Conservation (phyloP, 37 sponge, comb jelly and placozoan species). For the Theonella swinhoei region DNA sequence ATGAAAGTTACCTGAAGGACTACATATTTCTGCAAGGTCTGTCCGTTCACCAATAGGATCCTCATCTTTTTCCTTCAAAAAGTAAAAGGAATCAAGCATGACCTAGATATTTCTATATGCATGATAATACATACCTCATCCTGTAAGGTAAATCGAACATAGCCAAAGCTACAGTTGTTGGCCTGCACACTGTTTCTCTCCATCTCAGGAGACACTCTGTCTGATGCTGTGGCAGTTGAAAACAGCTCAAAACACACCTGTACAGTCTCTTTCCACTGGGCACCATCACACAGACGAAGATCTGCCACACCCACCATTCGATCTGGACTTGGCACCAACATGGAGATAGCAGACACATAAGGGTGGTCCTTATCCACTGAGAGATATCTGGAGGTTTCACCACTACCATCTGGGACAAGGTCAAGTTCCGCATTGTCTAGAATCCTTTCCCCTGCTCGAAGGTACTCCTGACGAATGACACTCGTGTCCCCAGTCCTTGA, state of each 20-base stretch:
- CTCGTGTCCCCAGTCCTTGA: conserved; percentile 19
- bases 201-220: conserved; percentile 1
- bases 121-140: no score
- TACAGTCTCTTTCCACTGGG: conserved; percentile 35
- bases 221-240: conserved; percentile 44
- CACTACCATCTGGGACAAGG: conserved; percentile 29
- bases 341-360: conserved; percentile 25
- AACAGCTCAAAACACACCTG: conserved; percentile 51
- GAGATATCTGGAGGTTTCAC: neutral
- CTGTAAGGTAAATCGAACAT: conserved; percentile 21
- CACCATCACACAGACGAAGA: conserved; percentile 31
- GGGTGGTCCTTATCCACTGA: conserved; percentile 13
- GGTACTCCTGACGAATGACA: conserved; percentile 20
- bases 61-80: no score
- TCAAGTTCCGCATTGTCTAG: conserved; percentile 1
- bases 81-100: no score
- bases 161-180: conserved; percentile 66
- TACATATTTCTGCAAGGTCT: no score
- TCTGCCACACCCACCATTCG: conserved; percentile 55
- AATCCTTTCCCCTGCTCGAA: no score
- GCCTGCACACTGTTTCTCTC: no score
- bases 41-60: no score
- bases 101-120: no score
- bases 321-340: conserved; percentile 35
- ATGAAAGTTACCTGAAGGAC: no score